phyloP scores from a whole-genome alignment of 1,140 invertebrate genomes.

The Drosophila lacteicornis region DNA sequence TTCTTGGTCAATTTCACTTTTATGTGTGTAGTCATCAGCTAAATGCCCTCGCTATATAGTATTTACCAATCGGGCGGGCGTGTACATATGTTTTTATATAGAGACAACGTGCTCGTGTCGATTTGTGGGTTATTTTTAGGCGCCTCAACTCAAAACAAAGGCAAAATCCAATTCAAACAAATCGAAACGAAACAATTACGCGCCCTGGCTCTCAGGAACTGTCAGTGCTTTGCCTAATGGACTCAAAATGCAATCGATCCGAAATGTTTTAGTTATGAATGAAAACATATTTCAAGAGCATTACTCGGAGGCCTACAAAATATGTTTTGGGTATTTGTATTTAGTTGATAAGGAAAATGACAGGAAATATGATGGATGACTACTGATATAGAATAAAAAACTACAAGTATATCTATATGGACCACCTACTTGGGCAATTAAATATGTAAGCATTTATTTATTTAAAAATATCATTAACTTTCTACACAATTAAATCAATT shows the following conservation, averaged over 20 bases:
- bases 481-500: no score
- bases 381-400: no score
- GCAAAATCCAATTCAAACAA: conserved; percentile 26
- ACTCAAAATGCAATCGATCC: conserved; percentile 34
- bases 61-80: conserved; percentile 25
- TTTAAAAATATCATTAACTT: no score
- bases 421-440: no score
- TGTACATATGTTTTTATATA: conserved; percentile 49
- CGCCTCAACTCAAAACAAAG: conserved; percentile 48
- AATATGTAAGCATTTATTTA: no score
- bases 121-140: conserved; percentile 68
- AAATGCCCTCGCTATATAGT: conserved; percentile 59
- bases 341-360: neutral
- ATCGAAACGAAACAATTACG: conserved; percentile 64
- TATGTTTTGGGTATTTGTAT: neutral
- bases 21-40: conserved; percentile 76
- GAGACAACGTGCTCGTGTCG: conserved; percentile 70
- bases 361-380: neutral
- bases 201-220: conserved; percentile 31
- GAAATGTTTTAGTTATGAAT: conserved; percentile 19
- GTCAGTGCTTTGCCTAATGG: conserved; percentile 37
- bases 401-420: no score
- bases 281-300: conserved; percentile 1
- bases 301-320: neutral
- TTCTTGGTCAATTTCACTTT: conserved; percentile 81